A percentile compares a stretch with the other conserved stretches of the same genome.
Conservation (phyloP, 2,113 vertebrate species). For the Leptosomus discolor region DNA sequence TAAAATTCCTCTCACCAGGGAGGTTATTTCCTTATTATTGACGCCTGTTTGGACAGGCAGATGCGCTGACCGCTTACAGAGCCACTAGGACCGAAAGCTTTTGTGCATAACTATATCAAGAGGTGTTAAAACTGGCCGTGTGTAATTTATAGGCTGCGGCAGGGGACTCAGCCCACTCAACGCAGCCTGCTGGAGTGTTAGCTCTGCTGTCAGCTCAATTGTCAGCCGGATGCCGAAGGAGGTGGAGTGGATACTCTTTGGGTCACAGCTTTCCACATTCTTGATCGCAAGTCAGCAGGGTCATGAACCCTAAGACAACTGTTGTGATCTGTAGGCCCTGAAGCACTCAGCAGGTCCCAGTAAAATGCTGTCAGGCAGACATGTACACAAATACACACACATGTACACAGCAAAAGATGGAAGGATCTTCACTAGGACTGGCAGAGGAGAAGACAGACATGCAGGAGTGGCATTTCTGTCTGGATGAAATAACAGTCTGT, state of each 20-base stretch:
- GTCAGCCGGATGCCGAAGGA: neutral
- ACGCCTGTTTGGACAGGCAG: neutral
- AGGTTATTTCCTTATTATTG: neutral
- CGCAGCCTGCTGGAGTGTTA: neutral
- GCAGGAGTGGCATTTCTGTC: neutral
- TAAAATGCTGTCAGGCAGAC: neutral
- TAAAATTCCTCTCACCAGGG: slow-evolving; percentile 12
- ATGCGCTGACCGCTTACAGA: neutral
- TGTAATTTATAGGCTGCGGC: slow-evolving; percentile 4
- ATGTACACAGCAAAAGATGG: neutral
- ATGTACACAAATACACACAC: too few species aligned
- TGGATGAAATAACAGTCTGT: neutral
- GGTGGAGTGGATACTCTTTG: neutral
- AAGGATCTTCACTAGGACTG: neutral
- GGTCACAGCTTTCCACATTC: neutral
- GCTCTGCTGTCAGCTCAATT: neutral
- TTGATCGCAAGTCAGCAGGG: neutral
- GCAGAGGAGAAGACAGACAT: neutral
- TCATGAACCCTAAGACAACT: neutral
- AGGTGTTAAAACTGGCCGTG: slow-evolving; percentile 10
- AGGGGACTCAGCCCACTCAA: neutral
- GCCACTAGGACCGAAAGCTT: neutral
- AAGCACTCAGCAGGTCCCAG: neutral
- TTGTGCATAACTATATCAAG: neutral
- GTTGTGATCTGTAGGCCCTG: neutral